These are phyloP conservation scores for Mohoua ochrocephala DNA, from an alignment of 2,113 vertebrate species.

Conservation along the genomic window DNA sequence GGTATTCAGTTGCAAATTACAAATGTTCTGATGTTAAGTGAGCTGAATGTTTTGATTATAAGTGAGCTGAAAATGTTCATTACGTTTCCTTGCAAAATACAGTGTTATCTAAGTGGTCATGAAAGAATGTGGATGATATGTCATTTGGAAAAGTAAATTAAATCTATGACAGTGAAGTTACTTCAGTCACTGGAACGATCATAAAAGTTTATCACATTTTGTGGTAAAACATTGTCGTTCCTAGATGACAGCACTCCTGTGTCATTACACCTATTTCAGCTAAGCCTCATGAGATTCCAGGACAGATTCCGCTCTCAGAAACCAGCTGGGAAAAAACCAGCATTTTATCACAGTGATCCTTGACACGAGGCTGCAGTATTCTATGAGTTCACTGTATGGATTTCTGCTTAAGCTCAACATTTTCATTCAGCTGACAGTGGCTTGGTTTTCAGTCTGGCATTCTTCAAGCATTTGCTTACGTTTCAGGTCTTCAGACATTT, in stretches of 20 bases:
- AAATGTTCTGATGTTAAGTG: neutral
- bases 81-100: neutral
- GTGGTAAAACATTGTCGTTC: neutral
- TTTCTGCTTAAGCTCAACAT: neutral
- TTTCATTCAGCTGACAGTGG: neutral
- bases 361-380: neutral
- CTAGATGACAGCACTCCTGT: neutral
- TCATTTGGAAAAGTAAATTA: neutral
- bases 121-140: neutral
- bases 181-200: neutral
- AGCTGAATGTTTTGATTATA: neutral
- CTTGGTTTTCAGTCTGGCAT: neutral
- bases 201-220: neutral
- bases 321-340: neutral
- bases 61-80: neutral
- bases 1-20: neutral
- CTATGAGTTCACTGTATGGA: neutral
- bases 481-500: neutral
- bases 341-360: neutral
- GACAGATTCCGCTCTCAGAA: neutral
- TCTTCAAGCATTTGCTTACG: neutral
- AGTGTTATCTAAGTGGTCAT: neutral
- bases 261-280: neutral
- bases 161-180: neutral
- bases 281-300: neutral